Evolutionary conservation across 2,797 vertebrate species (phyloP).

Genomic region (Enteromius argenteus): DNA sequence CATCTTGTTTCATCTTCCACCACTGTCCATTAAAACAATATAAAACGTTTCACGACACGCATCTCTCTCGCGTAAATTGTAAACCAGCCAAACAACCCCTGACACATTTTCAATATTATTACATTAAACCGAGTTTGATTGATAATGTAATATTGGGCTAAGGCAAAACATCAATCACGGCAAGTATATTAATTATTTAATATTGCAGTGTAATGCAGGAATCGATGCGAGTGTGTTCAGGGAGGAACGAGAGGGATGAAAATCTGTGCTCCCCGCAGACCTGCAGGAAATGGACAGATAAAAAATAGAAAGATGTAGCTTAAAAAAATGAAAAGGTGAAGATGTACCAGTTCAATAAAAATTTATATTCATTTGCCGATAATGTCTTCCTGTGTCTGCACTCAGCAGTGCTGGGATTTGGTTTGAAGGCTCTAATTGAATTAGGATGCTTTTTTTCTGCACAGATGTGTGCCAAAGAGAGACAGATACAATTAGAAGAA

Average conservation of each 20-base stretch:
- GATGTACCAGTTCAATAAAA: slow-evolving; percentile 85
- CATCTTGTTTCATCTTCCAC: slow-evolving; percentile 38
- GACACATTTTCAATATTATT: slow-evolving; percentile 99
- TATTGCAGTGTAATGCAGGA: slow-evolving; percentile 99
- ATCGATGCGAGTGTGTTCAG: slow-evolving; percentile 83
- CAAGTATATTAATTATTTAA: slow-evolving; percentile 99
- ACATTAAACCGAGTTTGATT: slow-evolving; percentile 99
- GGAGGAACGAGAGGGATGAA: slow-evolving; percentile 56
- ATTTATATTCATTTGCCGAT: slow-evolving; percentile 94
- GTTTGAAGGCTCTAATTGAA: slow-evolving; percentile 87
- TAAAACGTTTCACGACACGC: slow-evolving; percentile 40
- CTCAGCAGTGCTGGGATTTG: slow-evolving; percentile 85
- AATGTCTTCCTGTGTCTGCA: slow-evolving; percentile 85
- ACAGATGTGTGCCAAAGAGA: slow-evolving; percentile 53
- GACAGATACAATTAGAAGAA: slow-evolving; percentile 64
- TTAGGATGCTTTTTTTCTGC: slow-evolving; percentile 83
- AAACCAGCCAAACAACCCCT: slow-evolving; percentile 96
- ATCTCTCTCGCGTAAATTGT: slow-evolving; percentile 79
- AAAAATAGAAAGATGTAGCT: background rate
- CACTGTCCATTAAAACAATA: slow-evolving; percentile 53
- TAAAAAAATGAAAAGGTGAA: slow-evolving; percentile 62
- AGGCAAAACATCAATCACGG: slow-evolving; percentile 99
- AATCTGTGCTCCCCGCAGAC: slow-evolving; percentile 84
- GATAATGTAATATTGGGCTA: slow-evolving; percentile 99
- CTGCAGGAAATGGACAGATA: slow-evolving; percentile 69